phyloP scores from a whole-genome alignment of 2,888 invertebrate species.

The Ennomos erosarius region DNA sequence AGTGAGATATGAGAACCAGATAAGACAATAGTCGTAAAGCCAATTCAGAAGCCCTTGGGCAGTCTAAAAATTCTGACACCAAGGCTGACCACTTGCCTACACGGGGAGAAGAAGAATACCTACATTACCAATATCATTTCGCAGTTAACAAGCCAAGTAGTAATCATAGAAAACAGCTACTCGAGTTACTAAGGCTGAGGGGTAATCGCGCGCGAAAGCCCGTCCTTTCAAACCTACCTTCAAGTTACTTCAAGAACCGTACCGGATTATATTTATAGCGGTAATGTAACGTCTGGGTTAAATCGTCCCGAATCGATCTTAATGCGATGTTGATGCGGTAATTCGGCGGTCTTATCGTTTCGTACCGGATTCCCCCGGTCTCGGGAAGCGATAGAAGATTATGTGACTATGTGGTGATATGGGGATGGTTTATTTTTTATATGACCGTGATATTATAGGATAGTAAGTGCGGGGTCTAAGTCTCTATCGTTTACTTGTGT shows the following conservation, averaged over 20 bases:
- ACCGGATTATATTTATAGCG: slow-evolving; percentile 16
- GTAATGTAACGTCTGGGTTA: slow-evolving; percentile 19
- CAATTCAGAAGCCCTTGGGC: too few species aligned
- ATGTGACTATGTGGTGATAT: slow-evolving; percentile 7
- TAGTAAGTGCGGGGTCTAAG: too few species aligned
- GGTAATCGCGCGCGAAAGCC: slow-evolving; percentile 12
- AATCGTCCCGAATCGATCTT: slow-evolving; percentile 17
- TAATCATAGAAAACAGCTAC: too few species aligned
- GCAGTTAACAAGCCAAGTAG: too few species aligned
- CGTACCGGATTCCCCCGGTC: not conserved
- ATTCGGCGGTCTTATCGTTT: slow-evolving; percentile 14
- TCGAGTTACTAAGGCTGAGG: too few species aligned
- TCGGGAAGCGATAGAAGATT: not conserved
- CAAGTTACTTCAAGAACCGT: slow-evolving; percentile 11
- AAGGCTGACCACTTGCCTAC: too few species aligned
- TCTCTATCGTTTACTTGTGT: too few species aligned
- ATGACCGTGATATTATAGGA: not conserved
- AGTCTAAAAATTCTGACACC: too few species aligned
- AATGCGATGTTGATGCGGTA: slow-evolving; percentile 24
- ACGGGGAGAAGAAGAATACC: too few species aligned
- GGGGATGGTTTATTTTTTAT: not conserved
- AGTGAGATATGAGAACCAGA: too few species aligned
- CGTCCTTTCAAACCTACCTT: not conserved
- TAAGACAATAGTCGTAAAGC: too few species aligned
- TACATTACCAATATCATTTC: too few species aligned